phyloP scores from a whole-genome alignment of 2,797 vertebrate species.

The Xenops minutus region DNA sequence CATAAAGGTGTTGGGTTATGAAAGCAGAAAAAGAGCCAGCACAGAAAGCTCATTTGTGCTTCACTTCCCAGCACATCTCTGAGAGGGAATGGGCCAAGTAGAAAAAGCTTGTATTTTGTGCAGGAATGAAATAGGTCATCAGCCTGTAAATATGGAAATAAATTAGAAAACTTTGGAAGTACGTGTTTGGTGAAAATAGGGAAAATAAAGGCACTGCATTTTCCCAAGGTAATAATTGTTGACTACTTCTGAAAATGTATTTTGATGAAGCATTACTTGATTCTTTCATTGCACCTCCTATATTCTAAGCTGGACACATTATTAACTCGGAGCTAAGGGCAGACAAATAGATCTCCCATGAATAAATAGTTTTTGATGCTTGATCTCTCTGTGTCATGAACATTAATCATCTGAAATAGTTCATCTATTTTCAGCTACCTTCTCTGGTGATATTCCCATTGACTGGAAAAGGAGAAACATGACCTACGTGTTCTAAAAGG shows the following conservation, averaged over 20 bases:
- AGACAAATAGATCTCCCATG: not conserved
- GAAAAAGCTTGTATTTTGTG: not conserved
- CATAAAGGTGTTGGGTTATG: constrained; percentile 41
- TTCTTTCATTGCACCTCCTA: not conserved
- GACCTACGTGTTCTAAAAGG: not conserved
- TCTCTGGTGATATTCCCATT: not conserved
- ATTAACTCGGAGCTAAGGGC: not conserved
- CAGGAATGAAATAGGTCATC: not conserved
- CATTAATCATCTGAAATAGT: not conserved
- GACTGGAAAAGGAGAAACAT: not conserved
- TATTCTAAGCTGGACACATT: not conserved
- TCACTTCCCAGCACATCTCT: not conserved
- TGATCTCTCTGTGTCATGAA: not conserved
- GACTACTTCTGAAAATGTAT: not conserved
- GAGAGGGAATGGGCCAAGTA: not conserved
- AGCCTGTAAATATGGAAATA: not conserved
- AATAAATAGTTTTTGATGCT: not conserved
- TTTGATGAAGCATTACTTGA: not conserved
- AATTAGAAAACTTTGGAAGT: not conserved
- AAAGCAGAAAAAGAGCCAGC: constrained; percentile 22
- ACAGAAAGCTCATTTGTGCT: not conserved
- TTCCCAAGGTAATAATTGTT: not conserved
- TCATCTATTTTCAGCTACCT: not conserved
- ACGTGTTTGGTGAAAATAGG: not conserved
- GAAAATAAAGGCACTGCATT: not conserved